A percentile compares a stretch with the other conserved stretches of the same genome.
These are phyloP conservation scores for Cyrtodaria siliqua DNA, from an alignment of 2,888 invertebrate genomes.

Conservation along the genomic window DNA sequence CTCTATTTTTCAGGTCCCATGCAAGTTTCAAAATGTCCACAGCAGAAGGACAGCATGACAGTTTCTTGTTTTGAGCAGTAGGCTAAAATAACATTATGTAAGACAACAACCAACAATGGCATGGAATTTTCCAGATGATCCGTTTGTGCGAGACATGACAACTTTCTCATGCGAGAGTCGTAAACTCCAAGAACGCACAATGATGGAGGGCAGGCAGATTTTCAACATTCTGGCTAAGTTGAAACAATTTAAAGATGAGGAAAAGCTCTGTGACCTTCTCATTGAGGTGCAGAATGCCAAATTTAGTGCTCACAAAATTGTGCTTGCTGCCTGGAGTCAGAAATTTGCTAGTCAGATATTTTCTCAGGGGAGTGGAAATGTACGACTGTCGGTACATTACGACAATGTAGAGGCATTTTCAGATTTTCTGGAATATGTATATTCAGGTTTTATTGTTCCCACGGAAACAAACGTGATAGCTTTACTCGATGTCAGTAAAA, in stretches of 20 bases:
- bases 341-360: constrained; percentile 86
- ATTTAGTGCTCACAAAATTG: constrained; percentile 88
- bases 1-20: too few relatives aligned
- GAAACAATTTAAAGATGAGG: constrained; percentile 86
- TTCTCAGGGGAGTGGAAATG: constrained; percentile 1
- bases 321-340: constrained; percentile 89
- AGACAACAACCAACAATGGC: too few relatives aligned
- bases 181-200: background rate
- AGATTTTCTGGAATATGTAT: constrained; percentile 89
- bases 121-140: background rate
- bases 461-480: constrained; percentile 88
- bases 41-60: too few relatives aligned
- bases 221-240: constrained; percentile 45
- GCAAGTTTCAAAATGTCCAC: too few relatives aligned
- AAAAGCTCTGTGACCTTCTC: constrained; percentile 88
- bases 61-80: too few relatives aligned
- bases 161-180: background rate
- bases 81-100: too few relatives aligned
- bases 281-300: constrained; percentile 88
- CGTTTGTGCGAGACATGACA: background rate
- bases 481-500: constrained; percentile 88
- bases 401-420: constrained; percentile 87
- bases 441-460: constrained; percentile 89
- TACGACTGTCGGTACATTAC: constrained; percentile 6
- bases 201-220: constrained; percentile 5